phyloP scores from a whole-genome alignment of 2,797 vertebrate species.

The Psittacula echo region DNA sequence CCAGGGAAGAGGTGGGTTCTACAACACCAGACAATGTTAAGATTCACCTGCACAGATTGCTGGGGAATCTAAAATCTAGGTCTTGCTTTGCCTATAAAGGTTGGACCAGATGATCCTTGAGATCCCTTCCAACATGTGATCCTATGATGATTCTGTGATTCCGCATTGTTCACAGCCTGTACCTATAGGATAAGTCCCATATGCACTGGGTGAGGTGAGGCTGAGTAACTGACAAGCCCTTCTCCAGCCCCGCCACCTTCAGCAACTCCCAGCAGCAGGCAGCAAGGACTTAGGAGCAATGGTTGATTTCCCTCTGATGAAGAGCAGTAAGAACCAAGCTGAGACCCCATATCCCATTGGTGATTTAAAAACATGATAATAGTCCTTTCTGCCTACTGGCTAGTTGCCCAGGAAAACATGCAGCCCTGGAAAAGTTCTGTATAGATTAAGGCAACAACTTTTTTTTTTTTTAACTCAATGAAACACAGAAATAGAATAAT shows the following conservation, averaged over 20 bases:
- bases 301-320: fast-evolving
- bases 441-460: neutral
- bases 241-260: neutral
- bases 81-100: neutral
- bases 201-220: neutral
- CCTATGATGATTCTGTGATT: neutral
- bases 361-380: neutral
- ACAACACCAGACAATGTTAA: neutral
- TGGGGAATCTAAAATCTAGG: neutral
- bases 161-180: neutral
- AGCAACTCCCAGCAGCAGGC: neutral
- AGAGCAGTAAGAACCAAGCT: neutral
- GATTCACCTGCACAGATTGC: neutral
- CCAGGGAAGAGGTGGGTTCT: neutral
- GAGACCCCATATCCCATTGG: neutral
- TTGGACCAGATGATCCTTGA: neutral
- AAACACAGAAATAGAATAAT: neutral
- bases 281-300: neutral
- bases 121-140: neutral
- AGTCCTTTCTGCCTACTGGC: neutral
- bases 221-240: neutral
- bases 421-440: neutral
- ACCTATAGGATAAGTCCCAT: fast-evolving
- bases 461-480: neutral
- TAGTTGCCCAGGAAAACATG: neutral